These are phyloP conservation scores for Melanotaenia trifasciata DNA, from an alignment of 2,797 vertebrate species.

Conservation along the genomic window DNA sequence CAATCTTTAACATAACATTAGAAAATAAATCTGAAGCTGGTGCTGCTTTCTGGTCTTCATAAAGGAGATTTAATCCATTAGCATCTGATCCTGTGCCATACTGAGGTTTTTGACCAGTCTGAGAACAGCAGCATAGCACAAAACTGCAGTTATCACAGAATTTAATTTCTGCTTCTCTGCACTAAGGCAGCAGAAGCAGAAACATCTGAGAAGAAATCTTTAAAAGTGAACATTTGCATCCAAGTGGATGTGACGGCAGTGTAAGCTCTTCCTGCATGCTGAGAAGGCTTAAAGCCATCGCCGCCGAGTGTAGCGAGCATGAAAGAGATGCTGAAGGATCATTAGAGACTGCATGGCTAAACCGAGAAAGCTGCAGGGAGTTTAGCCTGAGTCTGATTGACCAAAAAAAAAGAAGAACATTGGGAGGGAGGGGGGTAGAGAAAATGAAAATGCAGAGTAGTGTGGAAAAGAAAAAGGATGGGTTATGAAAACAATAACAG, in stretches of 20 bases:
- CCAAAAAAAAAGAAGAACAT: neutral
- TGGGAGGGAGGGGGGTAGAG: neutral
- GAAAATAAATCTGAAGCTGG: neutral
- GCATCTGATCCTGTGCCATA: neutral
- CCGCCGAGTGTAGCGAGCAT: neutral
- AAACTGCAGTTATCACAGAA: slow-evolving; percentile 4
- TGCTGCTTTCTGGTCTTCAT: neutral
- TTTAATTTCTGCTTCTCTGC: neutral
- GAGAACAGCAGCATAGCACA: neutral
- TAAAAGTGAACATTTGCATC: slow-evolving; percentile 8
- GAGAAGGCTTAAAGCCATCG: slow-evolving; percentile 12
- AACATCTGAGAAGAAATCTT: neutral
- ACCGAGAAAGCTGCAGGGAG: neutral
- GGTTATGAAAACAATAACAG: neutral
- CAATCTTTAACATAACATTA: neutral
- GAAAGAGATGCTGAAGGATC: slow-evolving; percentile 2
- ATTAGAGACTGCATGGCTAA: neutral
- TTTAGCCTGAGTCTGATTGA: slow-evolving; percentile 16
- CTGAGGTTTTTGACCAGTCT: neutral
- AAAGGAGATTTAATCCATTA: too few relatives aligned
- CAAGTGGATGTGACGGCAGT: slow-evolving; percentile 4
- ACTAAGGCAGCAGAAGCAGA: neutral
- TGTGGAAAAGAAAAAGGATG: neutral
- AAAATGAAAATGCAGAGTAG: neutral
- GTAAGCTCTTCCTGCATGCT: slow-evolving; percentile 6